phyloP scores from a whole-genome alignment of 2,113 vertebrate species.

The Sturnus vulgaris region DNA sequence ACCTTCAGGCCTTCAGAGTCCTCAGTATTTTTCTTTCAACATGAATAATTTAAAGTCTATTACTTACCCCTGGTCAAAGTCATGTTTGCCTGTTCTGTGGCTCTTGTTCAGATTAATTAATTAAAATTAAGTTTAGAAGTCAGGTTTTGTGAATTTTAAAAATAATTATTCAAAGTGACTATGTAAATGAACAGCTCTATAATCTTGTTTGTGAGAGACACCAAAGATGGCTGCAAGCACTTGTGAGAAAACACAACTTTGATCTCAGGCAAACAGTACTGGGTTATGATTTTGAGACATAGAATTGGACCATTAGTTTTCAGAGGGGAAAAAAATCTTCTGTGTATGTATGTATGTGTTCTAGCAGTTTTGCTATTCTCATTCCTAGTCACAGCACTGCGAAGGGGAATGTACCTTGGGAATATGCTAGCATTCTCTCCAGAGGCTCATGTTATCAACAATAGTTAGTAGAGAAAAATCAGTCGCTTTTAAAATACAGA shows the following conservation, averaged over 20 bases:
- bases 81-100: not conserved
- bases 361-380: not conserved
- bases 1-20: not conserved
- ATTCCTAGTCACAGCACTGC: rapidly evolving
- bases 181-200: not conserved
- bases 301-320: not conserved
- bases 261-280: not conserved
- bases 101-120: not conserved
- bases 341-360: rapidly evolving
- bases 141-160: not conserved
- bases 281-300: not conserved
- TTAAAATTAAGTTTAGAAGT: not conserved
- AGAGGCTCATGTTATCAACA: not conserved
- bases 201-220: not conserved
- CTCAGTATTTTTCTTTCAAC: not conserved
- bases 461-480: not conserved
- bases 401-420: not conserved
- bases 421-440: not conserved
- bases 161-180: not conserved
- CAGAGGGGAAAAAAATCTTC: not conserved
- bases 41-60: not conserved
- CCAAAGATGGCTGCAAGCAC: not conserved
- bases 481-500: not conserved
- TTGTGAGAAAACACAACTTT: not conserved
- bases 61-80: not conserved